Evolutionary conservation across 2,888 invertebrate species (phyloP).

Genomic region (Metopia argyrocephala): DNA sequence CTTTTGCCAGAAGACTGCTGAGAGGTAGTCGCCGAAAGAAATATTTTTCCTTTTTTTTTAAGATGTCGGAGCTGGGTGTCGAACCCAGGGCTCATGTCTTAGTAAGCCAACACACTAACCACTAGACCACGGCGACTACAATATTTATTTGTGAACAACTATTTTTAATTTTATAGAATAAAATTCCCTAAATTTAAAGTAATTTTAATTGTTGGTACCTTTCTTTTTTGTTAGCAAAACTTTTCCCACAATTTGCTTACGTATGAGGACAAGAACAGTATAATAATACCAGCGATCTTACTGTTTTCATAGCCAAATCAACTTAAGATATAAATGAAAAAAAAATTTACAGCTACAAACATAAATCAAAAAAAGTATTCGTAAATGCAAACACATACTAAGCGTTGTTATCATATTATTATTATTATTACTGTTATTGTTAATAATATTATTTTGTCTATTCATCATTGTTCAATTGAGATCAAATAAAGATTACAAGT

Average conservation of each 20-base stretch:
- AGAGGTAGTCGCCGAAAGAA: too few species aligned
- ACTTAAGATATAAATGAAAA: background rate
- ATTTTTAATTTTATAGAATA: too few species aligned
- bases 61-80: too few species aligned
- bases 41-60: background rate
- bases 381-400: background rate
- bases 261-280: background rate
- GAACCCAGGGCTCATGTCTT: too few species aligned
- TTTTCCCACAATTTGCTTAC: slow-evolving; percentile 18
- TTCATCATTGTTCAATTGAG: slow-evolving; percentile 65
- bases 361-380: slow-evolving; percentile 6
- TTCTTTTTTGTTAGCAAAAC: background rate
- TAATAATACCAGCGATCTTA: slow-evolving; percentile 14
- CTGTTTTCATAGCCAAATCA: slow-evolving; percentile 7
- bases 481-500: slow-evolving; percentile 65
- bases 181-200: background rate
- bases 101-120: too few species aligned
- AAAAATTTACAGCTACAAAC: background rate
- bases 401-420: slow-evolving; percentile 49
- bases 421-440: slow-evolving; percentile 45
- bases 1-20: background rate
- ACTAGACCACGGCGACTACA: too few species aligned
- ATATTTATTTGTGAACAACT: too few species aligned
- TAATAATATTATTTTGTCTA: slow-evolving; percentile 61
- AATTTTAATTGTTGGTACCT: background rate